Evolutionary conservation across 2,797 vertebrate genomes (phyloP), one percentile per base, ranked within the genome.

Genomic region (Pipistrellus nathusii): DNA sequence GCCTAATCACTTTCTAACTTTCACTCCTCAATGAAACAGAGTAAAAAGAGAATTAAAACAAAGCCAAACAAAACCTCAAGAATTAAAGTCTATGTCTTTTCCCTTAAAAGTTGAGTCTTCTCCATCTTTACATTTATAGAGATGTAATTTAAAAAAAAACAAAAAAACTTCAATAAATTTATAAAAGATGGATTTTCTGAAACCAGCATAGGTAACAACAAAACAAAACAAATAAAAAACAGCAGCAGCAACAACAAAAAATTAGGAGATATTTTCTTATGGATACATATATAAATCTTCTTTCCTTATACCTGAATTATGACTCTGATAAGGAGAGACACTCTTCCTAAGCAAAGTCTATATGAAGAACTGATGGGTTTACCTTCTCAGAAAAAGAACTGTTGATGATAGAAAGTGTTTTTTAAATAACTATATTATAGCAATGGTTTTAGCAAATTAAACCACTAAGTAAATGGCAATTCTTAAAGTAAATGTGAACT

Each of bases 41-140:
- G 90, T 80, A 88, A 82, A 85, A 92, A 93, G 64, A 84, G 57
- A 96, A 66, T 94, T 96, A 92, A 82, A 94, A 76, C 15, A 62
- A 94, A 95, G 78, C 20, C 23, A 89, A 82, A 87, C 86, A 92
- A 77, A 13, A 27, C 13, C 17, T 71, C 62, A 90, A 89, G 68
- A 95, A 93, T 44, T 90, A 23, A 85, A 87, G 25, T 72, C 53
- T 21, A 71, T 53, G n/a, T 2, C 20, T 89, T 91, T 93, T 27
- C 25, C 44, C 21, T 82, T 90, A 82, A 90, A 82, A 23, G 71
- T 15, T 1, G 4, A 75, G 87, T 78, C 41, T 96, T 92, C 23
- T 87, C 53, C 51, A 96, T 11, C 68, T 59, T 38, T 48, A 88
- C 14, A 82, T 85, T 78, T 90, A 44, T 48, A 84, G 38, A 76